Base-by-base conservation (phyloP, 92 coral and sea anemone genomes). In the Porites cylindrica region DNA sequence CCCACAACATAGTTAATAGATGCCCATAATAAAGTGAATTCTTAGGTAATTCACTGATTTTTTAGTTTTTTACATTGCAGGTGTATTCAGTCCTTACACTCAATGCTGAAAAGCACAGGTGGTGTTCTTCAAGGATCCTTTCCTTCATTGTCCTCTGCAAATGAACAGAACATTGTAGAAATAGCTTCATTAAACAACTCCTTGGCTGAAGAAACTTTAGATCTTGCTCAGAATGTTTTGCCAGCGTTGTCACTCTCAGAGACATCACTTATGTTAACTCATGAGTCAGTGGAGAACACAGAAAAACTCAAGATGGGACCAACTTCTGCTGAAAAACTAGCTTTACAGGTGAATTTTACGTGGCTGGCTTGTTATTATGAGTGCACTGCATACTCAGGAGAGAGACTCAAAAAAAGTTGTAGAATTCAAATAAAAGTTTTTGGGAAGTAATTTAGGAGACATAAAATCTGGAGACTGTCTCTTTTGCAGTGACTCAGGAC, bases 241-340 rank as follows among this genome's bases (percentile, higher is more conserved):
- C 92, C 93, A 78, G 79, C 90, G 38, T 82, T 80, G 38, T 85
- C 94, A 38, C 87, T 93, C 58, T 82, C 92, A 60, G 88, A 79
- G 59, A 86, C 93, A 52, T 85, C 80, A 56, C 88, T 87, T 13
- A 54, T 90, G 23, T 75, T 88, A 50, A 63, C 83, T 65, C 91
- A 91, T 26, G 85, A 83, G 38, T 54, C 70, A n/a, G 82, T 78
- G 66, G 85, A 72, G 17, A 67, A 52, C 61, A 83, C 2, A 20
- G 89, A 87, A 38, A 83, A 91, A 54, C 94, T 85, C 51, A 88
- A 89, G 16, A 88, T 92, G 29, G 95, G 90, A 54, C 94, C 93
- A 19, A 92, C 98, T 6, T 96, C 99, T 61, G 99, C 98, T 72
- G 99, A 97, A 77, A 94, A 92, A 89, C 82, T 95, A 90, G 99